phyloP scores from a whole-genome alignment of 2,113 vertebrate species.

The Pachycephala philippinensis region DNA sequence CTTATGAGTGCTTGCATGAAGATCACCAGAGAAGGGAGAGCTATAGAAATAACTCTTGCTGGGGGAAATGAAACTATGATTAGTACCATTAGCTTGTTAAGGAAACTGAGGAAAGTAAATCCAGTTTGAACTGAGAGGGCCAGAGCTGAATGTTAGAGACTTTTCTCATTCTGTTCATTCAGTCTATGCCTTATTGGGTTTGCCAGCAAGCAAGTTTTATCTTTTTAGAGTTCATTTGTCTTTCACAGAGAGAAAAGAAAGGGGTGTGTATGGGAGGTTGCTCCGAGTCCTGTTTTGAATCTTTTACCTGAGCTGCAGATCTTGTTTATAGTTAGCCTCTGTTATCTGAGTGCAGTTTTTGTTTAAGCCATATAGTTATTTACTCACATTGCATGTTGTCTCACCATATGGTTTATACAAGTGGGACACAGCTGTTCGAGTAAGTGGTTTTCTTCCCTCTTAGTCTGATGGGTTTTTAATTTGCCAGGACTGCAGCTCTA shows the following conservation, averaged over 20 bases:
- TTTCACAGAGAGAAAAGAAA: not conserved
- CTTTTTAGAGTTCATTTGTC: not conserved
- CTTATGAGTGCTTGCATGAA: not conserved
- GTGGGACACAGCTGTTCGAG: not conserved
- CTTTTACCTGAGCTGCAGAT: not conserved
- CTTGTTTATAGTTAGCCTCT: not conserved
- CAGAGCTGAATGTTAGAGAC: not conserved
- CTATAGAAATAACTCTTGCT: not conserved
- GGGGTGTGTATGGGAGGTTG: not conserved
- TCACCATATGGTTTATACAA: conserved; percentile 14
- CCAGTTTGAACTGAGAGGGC: not conserved
- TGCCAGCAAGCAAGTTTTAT: not conserved
- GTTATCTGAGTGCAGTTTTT: not conserved
- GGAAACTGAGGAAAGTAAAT: not conserved
- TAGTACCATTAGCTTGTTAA: not conserved
- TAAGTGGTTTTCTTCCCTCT: not conserved
- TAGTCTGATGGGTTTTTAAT: conserved; percentile 29
- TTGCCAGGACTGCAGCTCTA: not conserved
- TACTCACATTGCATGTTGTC: not conserved
- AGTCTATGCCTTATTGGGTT: not conserved
- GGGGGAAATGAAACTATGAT: not conserved
- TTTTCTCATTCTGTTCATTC: not conserved
- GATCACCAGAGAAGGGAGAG: not conserved
- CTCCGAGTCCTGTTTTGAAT: not conserved
- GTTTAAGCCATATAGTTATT: not conserved